Evolutionary conservation across 2,113 vertebrate genomes (phyloP).

Genomic region (Laticauda laticaudata): DNA sequence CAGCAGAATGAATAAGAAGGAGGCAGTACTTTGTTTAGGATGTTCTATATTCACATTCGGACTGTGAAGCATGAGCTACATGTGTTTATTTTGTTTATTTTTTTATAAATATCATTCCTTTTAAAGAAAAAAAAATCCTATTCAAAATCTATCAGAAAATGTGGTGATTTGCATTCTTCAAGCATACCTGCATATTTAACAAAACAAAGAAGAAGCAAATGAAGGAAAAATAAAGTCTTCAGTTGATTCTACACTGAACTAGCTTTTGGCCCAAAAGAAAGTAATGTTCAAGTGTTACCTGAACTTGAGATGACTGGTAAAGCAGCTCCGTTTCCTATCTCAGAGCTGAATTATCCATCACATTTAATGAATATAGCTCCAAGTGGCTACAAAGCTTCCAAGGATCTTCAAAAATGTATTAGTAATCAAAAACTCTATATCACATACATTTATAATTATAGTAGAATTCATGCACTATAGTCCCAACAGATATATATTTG

Average conservation of each 20-base stretch:
- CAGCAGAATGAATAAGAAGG: neutral
- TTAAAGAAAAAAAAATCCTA: neutral
- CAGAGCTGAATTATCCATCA: neutral
- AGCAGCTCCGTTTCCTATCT: neutral
- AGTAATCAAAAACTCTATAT: neutral
- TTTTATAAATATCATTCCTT: neutral
- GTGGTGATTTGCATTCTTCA: neutral
- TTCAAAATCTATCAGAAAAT: conserved; percentile 14
- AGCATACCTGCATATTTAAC: conserved; percentile 13
- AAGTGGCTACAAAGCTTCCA: neutral
- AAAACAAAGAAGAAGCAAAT: neutral
- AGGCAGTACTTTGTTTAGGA: neutral
- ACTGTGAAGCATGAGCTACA: neutral
- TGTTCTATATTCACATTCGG: neutral
- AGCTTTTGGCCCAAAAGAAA: conserved; percentile 8
- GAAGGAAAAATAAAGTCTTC: neutral
- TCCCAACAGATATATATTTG: neutral
- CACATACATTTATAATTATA: neutral
- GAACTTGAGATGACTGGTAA: neutral
- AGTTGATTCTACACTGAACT: neutral
- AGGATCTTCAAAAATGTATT: neutral
- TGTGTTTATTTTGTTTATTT: neutral
- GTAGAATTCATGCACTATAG: neutral
- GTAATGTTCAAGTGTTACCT: neutral
- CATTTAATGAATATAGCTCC: neutral